These are phyloP conservation scores for Erpetoichthys calabaricus DNA, from an alignment of 2,797 vertebrate genomes.

Conservation along the genomic window DNA sequence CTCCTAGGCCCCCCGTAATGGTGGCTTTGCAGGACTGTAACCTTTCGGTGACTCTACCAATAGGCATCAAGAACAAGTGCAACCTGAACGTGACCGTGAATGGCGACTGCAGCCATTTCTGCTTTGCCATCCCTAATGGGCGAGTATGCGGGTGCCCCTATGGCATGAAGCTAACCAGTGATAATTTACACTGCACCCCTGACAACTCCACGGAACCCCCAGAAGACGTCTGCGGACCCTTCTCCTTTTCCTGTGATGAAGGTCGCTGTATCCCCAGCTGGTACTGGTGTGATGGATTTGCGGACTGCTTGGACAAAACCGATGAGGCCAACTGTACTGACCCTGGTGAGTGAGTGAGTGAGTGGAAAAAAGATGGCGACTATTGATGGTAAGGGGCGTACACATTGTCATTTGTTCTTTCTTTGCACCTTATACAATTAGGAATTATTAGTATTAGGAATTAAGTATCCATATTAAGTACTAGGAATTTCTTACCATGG, in stretches of 20 bases:
- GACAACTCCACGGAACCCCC: conserved; percentile 63
- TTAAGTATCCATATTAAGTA: not conserved
- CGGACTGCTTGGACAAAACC: conserved; percentile 71
- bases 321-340: conserved; percentile 74
- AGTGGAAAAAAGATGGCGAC: too few species aligned
- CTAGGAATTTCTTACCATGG: not conserved
- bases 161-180: conserved; percentile 68
- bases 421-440: too few species aligned
- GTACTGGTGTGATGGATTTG: conserved; percentile 66
- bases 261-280: conserved; percentile 63
- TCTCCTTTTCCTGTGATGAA: conserved; percentile 68
- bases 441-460: not conserved
- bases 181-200: conserved; percentile 63
- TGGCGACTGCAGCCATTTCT: conserved; percentile 85
- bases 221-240: conserved; percentile 57
- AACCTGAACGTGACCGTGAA: conserved; percentile 52
- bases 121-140: conserved; percentile 70
- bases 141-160: conserved; percentile 81
- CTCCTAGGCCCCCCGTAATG: not conserved
- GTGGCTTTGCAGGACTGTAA: too few species aligned
- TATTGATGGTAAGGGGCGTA: not conserved
- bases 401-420: too few species aligned
- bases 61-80: conserved; percentile 54
- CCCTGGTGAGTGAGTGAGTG: conserved; percentile 50
- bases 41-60: not conserved